Conservation (phyloP, 1,140 invertebrate genomes). For the Neodiprion virginianus region DNA sequence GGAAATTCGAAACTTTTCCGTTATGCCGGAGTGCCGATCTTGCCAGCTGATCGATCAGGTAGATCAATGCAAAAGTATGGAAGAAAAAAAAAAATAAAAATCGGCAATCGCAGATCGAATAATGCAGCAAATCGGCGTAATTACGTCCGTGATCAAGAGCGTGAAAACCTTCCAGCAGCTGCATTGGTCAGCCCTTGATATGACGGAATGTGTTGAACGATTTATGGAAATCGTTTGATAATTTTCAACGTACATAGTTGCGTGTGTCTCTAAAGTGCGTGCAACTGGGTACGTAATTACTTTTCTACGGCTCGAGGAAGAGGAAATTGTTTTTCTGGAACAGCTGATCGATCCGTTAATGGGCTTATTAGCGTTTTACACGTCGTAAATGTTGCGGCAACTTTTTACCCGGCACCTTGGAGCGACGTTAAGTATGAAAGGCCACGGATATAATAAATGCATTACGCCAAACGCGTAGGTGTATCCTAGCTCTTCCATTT, state of each 20-base stretch:
- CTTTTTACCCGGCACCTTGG: not conserved
- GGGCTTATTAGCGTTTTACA: slow-evolving; percentile 7
- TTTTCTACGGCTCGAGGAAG: too few relatives aligned
- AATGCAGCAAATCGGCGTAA: not conserved
- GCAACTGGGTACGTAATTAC: too few relatives aligned
- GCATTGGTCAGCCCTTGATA: not conserved
- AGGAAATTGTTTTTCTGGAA: too few relatives aligned
- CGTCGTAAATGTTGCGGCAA: not conserved
- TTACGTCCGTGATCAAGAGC: not conserved
- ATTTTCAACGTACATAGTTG: not conserved
- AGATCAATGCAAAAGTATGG: not conserved
- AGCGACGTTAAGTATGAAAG: not conserved
- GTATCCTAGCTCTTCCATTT: not conserved
- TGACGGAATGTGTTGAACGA: not conserved
- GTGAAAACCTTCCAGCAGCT: not conserved
- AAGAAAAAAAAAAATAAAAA: not conserved
- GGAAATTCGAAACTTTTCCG: not conserved
- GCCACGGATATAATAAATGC: not conserved
- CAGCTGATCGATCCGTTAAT: not conserved
- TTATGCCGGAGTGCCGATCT: slow-evolving; percentile 9
- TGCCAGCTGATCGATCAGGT: not conserved
- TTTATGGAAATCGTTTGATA: not conserved
- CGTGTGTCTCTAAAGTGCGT: too few relatives aligned
- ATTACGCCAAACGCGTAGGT: not conserved
- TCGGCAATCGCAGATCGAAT: not conserved